Evolutionary conservation across 1,140 invertebrate species (phyloP).

Genomic region (Drosophila parvula): DNA sequence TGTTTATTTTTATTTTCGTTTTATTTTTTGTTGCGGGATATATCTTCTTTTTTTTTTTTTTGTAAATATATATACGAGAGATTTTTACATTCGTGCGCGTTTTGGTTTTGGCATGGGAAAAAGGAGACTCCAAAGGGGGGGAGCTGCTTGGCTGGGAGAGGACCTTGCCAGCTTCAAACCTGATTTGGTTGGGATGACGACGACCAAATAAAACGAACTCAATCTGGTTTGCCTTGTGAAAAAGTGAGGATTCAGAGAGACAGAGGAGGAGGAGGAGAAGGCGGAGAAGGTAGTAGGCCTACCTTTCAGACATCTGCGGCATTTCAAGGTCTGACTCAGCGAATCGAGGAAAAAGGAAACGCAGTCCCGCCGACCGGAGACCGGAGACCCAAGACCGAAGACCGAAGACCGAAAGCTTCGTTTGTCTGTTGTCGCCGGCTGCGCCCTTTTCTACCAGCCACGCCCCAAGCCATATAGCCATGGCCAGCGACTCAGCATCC

Average conservation of each 20-base stretch:
- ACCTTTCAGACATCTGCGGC: slow-evolving; percentile 76
- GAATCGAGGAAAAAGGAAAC: slow-evolving; percentile 59
- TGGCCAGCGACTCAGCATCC: slow-evolving; percentile 17
- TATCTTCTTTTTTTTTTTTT: slow-evolving; percentile 27
- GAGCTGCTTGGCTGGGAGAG: slow-evolving; percentile 42
- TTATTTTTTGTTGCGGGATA: slow-evolving; percentile 36
- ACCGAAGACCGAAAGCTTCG: slow-evolving; percentile 20
- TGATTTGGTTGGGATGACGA: slow-evolving; percentile 51
- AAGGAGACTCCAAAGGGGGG: slow-evolving; percentile 3
- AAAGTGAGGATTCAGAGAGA: slow-evolving; percentile 11
- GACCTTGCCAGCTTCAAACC: slow-evolving; percentile 74
- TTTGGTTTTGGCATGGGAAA: slow-evolving; percentile 21
- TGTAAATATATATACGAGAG: slow-evolving; percentile 29
- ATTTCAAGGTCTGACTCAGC: slow-evolving; percentile 82
- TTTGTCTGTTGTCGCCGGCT: slow-evolving; percentile 39
- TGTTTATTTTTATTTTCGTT: slow-evolving; percentile 30
- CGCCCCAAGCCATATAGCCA: slow-evolving; percentile 26
- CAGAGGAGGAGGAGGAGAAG: not conserved
- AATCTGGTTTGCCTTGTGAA: slow-evolving; percentile 78
- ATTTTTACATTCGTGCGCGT: slow-evolving; percentile 69
- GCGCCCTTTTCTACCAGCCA: slow-evolving; percentile 67
- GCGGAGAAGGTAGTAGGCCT: slow-evolving; percentile 8
- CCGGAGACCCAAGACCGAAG: not conserved
- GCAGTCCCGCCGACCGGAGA: slow-evolving; percentile 8
- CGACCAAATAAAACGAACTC: slow-evolving; percentile 39